Evolutionary conservation across 2,888 invertebrate genomes (phyloP), one percentile per base, ranked within the genome.

Genomic region (Leucophenga montana): DNA sequence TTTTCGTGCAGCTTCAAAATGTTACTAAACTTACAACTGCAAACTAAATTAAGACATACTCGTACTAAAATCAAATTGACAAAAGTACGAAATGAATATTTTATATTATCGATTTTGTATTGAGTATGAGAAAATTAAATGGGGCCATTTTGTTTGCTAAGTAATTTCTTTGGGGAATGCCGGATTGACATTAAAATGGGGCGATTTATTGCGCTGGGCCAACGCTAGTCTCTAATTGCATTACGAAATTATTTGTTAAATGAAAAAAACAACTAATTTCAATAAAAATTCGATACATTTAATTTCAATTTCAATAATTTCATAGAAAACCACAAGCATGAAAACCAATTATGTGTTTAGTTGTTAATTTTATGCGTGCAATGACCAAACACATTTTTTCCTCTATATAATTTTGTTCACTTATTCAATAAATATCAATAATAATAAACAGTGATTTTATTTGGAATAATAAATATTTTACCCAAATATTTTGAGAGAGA

Each of bases 21-120:
- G 3, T 33, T 33, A 33, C 33, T 5, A 33, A 33, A 33, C 33
- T n/a, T 13, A 13, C 31, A 59, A 59, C 73, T 72, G 71, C 79
- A 84, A 80, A 83, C 77, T 78, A 79, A 80, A 80, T 80, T 84
- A 83, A 84, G 82, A 75, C 81, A 83, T 79, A n/a, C n/a, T n/a
- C n/a, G n/a, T n/a, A n/a, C n/a, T n/a, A 83, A 84, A 79, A 82
- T 79, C 76, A 83, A 81, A 81, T 75, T 77, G 84, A 72, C 81
- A 77, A 73, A 66, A 39, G 39, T 54, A 65, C 27, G 75, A 75
- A 81, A 81, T 81, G 85, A 82, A 81, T 81, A 83, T 84, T 81
- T 84, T 73, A 81, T 81, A 76, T 74, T 84, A 84, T 81, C 79
- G 80, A 83, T 81, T 81, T 74, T 72, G 31, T 2, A 11, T 56